phyloP scores from a whole-genome alignment of 2,888 invertebrate genomes.

The Pocota personata region DNA sequence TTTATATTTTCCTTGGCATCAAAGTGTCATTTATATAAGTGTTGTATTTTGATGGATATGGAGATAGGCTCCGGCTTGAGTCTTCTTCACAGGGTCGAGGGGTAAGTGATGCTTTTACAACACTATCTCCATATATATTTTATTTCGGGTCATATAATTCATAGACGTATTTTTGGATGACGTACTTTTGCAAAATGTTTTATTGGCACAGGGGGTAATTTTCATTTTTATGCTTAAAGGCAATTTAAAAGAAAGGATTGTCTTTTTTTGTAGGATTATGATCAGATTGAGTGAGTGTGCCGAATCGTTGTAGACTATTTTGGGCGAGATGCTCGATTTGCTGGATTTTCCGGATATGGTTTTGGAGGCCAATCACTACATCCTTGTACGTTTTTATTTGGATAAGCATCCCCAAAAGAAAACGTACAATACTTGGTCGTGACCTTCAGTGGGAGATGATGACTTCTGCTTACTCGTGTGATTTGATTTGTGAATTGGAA shows the following conservation, averaged over 20 bases:
- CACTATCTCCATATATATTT: slow-evolving; percentile 65
- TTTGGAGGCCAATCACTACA: not conserved
- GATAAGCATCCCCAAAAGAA: not conserved
- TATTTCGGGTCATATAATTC: slow-evolving; percentile 68
- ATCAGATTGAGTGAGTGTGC: slow-evolving; percentile 27
- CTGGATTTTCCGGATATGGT: not conserved
- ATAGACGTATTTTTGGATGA: slow-evolving; percentile 50
- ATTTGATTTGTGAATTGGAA: not conserved
- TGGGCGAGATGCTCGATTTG: not conserved
- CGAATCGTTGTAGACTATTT: slow-evolving; percentile 16
- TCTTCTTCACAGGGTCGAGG: slow-evolving; percentile 1
- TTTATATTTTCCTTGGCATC: slow-evolving; percentile 59
- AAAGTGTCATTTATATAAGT: slow-evolving; percentile 72
- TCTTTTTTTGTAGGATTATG: slow-evolving; percentile 28
- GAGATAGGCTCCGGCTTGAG: slow-evolving; percentile 38
- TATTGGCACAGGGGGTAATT: slow-evolving; percentile 54
- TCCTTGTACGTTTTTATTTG: not conserved
- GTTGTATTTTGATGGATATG: slow-evolving; percentile 68
- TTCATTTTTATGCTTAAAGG: slow-evolving; percentile 60
- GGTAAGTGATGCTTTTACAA: slow-evolving; percentile 65
- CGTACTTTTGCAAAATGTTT: slow-evolving; percentile 70
- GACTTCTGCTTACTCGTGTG: not conserved
- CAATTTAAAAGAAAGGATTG: slow-evolving; percentile 65
- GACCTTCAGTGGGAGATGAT: slow-evolving; percentile 1
- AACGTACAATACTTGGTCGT: not conserved